Evolutionary conservation across 2,888 invertebrate species (phyloP), one percentile per base, ranked within the genome.

Genomic region (Hybos culiciformis): DNA sequence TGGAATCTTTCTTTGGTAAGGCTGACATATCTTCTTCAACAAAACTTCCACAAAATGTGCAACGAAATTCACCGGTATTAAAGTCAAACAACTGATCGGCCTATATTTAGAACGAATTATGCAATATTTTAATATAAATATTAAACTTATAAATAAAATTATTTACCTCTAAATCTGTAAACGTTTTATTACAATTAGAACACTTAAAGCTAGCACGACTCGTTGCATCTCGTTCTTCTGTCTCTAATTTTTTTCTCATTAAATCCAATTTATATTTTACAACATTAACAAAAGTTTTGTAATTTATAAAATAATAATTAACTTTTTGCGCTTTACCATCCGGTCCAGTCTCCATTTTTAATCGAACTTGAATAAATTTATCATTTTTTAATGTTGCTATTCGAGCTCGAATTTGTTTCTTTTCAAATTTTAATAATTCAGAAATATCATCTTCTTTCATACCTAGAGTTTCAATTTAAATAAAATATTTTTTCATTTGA

Each of bases 281-380:
- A 12, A 96, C 92, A 70, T 96, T 96, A 5, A 96, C 94, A 67
- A 94, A 94, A 31, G 84, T 85, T 71, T 91, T 91, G 66, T 94
- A 96, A 67, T 94, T 94, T 54, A 96, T 94, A 60, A 91, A 96
- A 66, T 94, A 96, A 65, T 93, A 96, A 66, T 93, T 94, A 17
- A 93, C 91, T 71, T 91, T 87, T 57, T 90, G 91, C 24, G 91
- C 88, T 70, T 91, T 92, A 5, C 92, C 91, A 67, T 96, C 94
- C 0, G 79, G 74, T 29, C 76, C 92, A 42, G 94, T 94, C 71
- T 94, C 94, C 85, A 94, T 92, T 70, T 87, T 80, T 54, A 94
- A 70, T 54, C 90, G 75, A 24, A 87, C 83, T 75, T 90, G 90
- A 50, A 92, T 82, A 58, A 96, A 91, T 70, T 93, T 92, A 61